Base-by-base conservation (phyloP, 2,113 vertebrate species). In the Sander lucioperca region DNA sequence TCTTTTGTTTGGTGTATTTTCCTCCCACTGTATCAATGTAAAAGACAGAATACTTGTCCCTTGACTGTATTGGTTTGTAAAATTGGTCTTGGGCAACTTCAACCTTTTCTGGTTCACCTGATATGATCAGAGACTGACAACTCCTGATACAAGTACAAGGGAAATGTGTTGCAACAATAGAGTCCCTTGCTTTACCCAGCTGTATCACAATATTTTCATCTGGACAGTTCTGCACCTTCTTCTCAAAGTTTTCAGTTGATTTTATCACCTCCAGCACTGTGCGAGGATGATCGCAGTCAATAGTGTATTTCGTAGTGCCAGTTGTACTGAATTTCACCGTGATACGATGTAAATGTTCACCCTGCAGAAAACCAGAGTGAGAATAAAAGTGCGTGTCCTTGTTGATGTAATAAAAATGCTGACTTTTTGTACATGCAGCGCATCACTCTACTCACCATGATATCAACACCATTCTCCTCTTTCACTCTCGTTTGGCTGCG, bases 261-360 rank as follows among this genome's bases (percentile, higher is more conserved):
- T 62, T 30, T 4, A 90, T 70, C 0, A 54, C 78, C 23, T 80
- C 21, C 6, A 90, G 67, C 7, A 88, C 78, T 1, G 86, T 88
- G 8, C 56, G 0, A 0, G 39, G 74, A 7, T 19, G 10, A n/a
- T 19, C 0, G 50, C 81, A 90, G 23, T 6, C 0, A 3, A 84
- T 4, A 0, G 1, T 6, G 0, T 62, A 56, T 13, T 54, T 3
- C 0, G 39, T 0, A 0, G 0, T 0, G 7, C 2, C 19, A n/a
- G 0, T 0, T 11, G 0, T 0, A 1, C 0, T 0, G 0, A 68
- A 73, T 8, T 68, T 78, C n/a, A 84, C 82, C 0, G 0, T 76
- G 1, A 86, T 64, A 0, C 1, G 1, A 48, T 84, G 83, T 1
- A 6, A 21, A 7, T 82, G 87, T 65, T 0, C 7, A 0, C 0